Evolutionary conservation across 2,113 vertebrate species (phyloP).

Genomic region (Phrynosoma platyrhinos): DNA sequence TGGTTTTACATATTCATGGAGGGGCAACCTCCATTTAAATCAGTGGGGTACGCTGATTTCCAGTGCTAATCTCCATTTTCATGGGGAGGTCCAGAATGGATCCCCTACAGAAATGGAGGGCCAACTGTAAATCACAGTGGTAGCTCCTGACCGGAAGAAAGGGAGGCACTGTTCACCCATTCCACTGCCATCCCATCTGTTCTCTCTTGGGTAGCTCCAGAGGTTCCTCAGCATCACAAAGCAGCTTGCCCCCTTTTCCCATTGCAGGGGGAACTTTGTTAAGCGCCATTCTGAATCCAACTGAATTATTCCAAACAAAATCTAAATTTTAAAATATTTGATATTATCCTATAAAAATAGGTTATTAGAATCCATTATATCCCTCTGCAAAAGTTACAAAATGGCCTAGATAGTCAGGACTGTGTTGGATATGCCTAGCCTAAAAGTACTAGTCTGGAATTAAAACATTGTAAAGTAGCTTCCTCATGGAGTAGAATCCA

Average conservation of each 20-base stretch:
- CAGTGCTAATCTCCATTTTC: no score
- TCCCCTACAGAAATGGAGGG: no score
- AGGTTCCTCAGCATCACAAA: background rate
- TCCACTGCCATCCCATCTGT: no score
- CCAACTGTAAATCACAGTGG: no score
- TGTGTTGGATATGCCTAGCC: background rate
- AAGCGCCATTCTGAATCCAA: background rate
- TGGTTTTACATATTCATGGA: no score
- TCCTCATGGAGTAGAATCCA: background rate
- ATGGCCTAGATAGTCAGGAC: background rate
- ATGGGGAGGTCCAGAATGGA: no score
- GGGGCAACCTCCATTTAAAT: no score
- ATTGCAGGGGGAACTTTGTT: background rate
- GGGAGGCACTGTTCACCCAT: background rate
- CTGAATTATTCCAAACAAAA: background rate
- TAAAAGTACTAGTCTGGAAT: background rate
- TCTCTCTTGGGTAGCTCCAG: no score
- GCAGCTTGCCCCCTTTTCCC: background rate
- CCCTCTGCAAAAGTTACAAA: background rate
- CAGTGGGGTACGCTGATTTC: no score
- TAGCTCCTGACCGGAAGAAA: background rate
- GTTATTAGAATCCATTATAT: background rate
- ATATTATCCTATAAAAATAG: background rate
- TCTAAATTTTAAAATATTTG: background rate
- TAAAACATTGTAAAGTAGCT: background rate